phyloP scores from a whole-genome alignment of 2,888 invertebrate species.

The Lasioglossum leucozonium region DNA sequence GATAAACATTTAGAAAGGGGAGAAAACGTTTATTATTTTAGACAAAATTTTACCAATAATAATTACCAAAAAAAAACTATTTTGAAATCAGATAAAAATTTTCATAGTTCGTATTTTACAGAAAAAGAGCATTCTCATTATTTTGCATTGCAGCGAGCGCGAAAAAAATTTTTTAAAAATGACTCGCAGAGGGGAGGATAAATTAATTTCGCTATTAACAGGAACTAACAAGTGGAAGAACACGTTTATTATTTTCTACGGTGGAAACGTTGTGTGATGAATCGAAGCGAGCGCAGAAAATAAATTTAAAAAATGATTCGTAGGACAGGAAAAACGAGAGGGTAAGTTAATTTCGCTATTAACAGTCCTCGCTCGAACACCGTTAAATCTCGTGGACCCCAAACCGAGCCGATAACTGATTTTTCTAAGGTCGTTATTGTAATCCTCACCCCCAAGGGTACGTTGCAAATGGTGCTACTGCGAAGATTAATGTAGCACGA shows the following conservation, averaged over 20 bases:
- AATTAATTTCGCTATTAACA: too few species aligned
- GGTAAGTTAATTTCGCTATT: constrained; percentile 57
- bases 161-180: too few species aligned
- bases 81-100: too few species aligned
- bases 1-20: too few species aligned
- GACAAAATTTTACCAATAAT: too few species aligned
- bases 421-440: constrained; percentile 64
- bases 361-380: constrained; percentile 50
- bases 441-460: constrained; percentile 59
- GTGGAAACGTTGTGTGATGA: not conserved
- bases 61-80: too few species aligned
- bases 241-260: not conserved
- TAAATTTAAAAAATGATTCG: constrained; percentile 21
- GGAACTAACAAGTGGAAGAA: not conserved
- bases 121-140: too few species aligned
- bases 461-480: constrained; percentile 60
- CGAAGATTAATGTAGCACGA: constrained; percentile 72
- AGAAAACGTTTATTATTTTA: too few species aligned
- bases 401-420: constrained; percentile 65
- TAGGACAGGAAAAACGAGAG: constrained; percentile 12
- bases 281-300: not conserved
- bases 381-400: constrained; percentile 56
- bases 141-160: too few species aligned
- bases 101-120: too few species aligned
- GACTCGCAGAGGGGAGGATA: too few species aligned